Evolutionary conservation across 2,113 vertebrate genomes (phyloP), one percentile per base, ranked within the genome.

Genomic region (Malaclemys terrapin): DNA sequence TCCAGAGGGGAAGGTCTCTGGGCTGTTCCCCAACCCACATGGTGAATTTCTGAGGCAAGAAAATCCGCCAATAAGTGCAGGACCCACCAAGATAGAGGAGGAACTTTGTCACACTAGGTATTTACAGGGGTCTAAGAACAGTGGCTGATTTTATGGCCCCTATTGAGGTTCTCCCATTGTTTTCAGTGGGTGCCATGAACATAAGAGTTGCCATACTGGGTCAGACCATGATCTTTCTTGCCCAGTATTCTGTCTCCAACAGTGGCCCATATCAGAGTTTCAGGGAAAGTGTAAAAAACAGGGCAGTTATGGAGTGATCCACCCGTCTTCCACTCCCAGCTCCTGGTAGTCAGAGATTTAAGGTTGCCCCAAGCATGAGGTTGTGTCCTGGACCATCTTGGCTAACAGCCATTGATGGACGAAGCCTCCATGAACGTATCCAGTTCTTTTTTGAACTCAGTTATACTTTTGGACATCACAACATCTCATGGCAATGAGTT

Each of bases 81-180:
- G 45, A 45, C 45, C 6, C 45, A 45, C 45, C 45, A 45, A 45
- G 45, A 45, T 45, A 45, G 45, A 45, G 45, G 45, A 45, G 45
- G 45, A 45, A 45, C 45, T 45, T 45, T 6, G 45, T 45, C 45
- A 45, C 45, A 45, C 45, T 45, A 89, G 84, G 78, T 94, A 78
- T 96, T 95, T 95, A 59, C 89, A 94, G 95, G 52, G 56, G 76
- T 89, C 94, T 89, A 52, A 78, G 82, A 89, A 78, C 7, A 78
- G 5, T 78, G 42, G 24, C 6, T 78, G 1, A 54, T 96, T 97
- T 94, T 93, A 76, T 24, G 87, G 89, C 53, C 81, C 8, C 10
- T 85, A 45, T 84, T 94, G 79, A 83, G 4, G 5, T 42, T 89
- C 90, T 89, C 78, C 82, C 87, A n/a, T 17, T 91, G 59, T 83